Base-by-base conservation (phyloP, 2,797 vertebrate genomes). In the Acanthopagrus latus region DNA sequence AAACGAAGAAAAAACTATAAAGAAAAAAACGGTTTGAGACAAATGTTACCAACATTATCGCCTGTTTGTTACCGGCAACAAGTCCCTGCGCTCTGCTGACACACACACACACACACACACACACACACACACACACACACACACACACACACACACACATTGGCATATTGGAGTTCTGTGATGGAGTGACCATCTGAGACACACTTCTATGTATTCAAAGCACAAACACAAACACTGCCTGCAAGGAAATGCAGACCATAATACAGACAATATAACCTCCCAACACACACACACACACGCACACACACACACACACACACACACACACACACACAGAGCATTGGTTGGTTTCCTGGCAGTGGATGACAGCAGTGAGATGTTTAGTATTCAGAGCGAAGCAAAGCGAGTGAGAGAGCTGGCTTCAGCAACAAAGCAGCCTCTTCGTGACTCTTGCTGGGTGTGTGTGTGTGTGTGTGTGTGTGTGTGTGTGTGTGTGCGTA, bases 341-440 rank as follows among this genome's bases (percentile, higher is more conserved):
- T 51, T 25, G 9, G 3, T 46, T 38, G 4, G 69, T 74, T 74
- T 86, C 63, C 82, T 84, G 74, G 79, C 77, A 44, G 64, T 0
- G 27, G 64, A 82, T 73, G 58, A 47, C 46, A 55, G 77, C 71
- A 75, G 66, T 18, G 29, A 71, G 38, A 50, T 83, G 60, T 85
- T 89, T 85, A 88, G 80, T 84, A 89, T 86, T 86, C 87, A 77
- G 69, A 74, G 29, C 29, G 5, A 29, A 29, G 29, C 29, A 71
- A 73, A 62, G n/a, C 10, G 14, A 67, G 54, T 65, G 74, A 55
- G 38, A 0, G 33, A 82, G 58, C 62, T 85, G 80, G 80, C 73
- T 71, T 57, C 65, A 80, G 50, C 12, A 65, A 85, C 77, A 81
- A 85, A 82, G 76, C 84, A 71, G 78, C 80, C 68, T 69, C 76